A percentile compares a stretch with the other conserved stretches of the same genome.
These are phyloP conservation scores for Leptopilina syphax DNA, from an alignment of 2,888 invertebrate genomes.

Conservation along the genomic window DNA sequence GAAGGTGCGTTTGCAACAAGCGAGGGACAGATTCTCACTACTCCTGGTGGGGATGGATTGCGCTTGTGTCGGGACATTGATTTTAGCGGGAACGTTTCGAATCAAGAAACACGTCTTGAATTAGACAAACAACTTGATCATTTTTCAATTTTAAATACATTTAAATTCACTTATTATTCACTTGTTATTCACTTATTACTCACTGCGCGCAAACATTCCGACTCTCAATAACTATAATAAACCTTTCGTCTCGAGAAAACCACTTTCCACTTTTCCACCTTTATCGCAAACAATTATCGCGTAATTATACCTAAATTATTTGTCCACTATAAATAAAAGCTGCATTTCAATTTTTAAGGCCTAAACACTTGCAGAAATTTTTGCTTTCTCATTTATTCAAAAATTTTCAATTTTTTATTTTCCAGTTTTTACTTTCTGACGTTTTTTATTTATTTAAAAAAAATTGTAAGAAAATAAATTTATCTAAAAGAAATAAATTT, in stretches of 20 bases:
- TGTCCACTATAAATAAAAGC: too few species aligned
- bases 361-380: too few species aligned
- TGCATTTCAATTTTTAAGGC: too few species aligned
- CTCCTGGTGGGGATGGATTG: slow-evolving; percentile 26
- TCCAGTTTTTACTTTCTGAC: too few species aligned
- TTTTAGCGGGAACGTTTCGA: slow-evolving; percentile 29
- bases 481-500: too few species aligned
- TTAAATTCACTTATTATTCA: not conserved
- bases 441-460: too few species aligned
- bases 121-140: too few species aligned
- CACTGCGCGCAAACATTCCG: not conserved
- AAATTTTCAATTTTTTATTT: too few species aligned
- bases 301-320: too few species aligned
- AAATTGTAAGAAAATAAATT: too few species aligned
- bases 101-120: not conserved
- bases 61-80: slow-evolving; percentile 5
- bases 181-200: not conserved
- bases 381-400: too few species aligned
- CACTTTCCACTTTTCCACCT: not conserved
- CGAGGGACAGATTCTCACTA: slow-evolving; percentile 16
- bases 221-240: not conserved
- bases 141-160: not conserved
- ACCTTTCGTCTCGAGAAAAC: too few species aligned
- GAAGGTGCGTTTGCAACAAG: slow-evolving; percentile 39
- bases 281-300: not conserved